phyloP scores from a whole-genome alignment of 1,140 invertebrate species.

The Drosophila repleta region DNA sequence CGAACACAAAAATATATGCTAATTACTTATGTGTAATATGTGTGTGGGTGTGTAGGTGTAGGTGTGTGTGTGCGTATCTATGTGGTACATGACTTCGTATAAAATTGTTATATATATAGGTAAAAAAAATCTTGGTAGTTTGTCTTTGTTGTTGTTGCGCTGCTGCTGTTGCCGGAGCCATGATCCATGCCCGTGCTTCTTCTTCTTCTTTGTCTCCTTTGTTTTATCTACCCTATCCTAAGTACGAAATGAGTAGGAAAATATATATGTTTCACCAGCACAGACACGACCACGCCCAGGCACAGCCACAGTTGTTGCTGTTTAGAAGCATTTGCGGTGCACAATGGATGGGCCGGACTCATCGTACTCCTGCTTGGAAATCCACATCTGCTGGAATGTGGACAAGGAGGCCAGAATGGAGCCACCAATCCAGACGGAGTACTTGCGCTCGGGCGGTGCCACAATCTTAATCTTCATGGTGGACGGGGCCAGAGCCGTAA shows the following conservation, averaged over 20 bases:
- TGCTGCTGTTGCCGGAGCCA: slow-evolving; percentile 3
- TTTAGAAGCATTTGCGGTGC: slow-evolving; percentile 97
- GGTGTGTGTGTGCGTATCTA: slow-evolving; percentile 2
- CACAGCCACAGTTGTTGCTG: slow-evolving; percentile 8
- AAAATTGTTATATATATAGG: slow-evolving; percentile 41
- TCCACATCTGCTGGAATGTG: slow-evolving; percentile 98
- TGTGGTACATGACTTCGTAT: slow-evolving; percentile 41
- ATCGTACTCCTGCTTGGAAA: slow-evolving; percentile 97
- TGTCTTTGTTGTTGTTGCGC: slow-evolving; percentile 40
- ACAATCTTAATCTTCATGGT: slow-evolving; percentile 98
- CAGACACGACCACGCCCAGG: slow-evolving; percentile 85
- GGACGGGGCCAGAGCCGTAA: slow-evolving; percentile 92
- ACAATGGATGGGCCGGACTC: slow-evolving; percentile 96
- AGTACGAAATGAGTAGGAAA: background rate
- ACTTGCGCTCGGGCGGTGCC: slow-evolving; percentile 95
- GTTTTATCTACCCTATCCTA: slow-evolving; percentile 19
- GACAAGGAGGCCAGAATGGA: slow-evolving; percentile 94
- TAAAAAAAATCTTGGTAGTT: slow-evolving; percentile 34
- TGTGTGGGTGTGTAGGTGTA: background rate
- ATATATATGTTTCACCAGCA: slow-evolving; percentile 65
- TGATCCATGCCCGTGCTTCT: slow-evolving; percentile 1
- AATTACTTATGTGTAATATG: slow-evolving; percentile 51
- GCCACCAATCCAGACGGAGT: slow-evolving; percentile 95
- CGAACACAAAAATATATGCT: slow-evolving; percentile 55
- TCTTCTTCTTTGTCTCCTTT: slow-evolving; percentile 19